Conservation (phyloP, 1,140 invertebrate species). For the Tetramorium alpestre region DNA sequence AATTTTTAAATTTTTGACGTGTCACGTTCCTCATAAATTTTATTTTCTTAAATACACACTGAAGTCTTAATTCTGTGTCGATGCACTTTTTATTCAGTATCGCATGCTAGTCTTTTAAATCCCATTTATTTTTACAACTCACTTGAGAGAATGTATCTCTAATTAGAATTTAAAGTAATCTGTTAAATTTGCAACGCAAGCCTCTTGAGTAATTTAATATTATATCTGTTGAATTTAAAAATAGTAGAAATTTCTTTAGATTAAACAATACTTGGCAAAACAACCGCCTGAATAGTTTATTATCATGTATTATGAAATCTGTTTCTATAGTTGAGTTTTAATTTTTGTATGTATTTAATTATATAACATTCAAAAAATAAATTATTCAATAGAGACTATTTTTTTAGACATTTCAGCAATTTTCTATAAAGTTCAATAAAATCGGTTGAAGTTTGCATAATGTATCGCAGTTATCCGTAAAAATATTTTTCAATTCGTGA, state of each 20-base stretch:
- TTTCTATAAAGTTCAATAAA: neutral
- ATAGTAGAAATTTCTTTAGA: neutral
- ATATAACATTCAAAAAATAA: neutral
- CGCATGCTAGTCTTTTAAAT: neutral
- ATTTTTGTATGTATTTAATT: neutral
- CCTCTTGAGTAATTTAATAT: neutral
- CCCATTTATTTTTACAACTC: neutral
- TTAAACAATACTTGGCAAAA: neutral
- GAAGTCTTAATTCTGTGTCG: neutral
- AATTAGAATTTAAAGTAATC: neutral
- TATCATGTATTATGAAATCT: neutral
- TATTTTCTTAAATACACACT: neutral
- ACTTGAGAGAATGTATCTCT: neutral
- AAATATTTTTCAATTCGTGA: constrained; percentile 36
- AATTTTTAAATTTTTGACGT: neutral
- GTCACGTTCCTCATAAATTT: neutral
- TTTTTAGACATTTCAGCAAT: neutral
- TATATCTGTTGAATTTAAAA: neutral
- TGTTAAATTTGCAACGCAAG: neutral
- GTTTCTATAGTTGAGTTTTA: neutral
- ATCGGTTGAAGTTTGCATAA: neutral
- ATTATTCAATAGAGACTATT: neutral
- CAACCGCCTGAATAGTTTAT: neutral
- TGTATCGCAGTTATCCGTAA: neutral
- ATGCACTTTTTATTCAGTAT: neutral